Base-by-base conservation (phyloP, 2,888 invertebrate species). In the Sympetrum striolatum region DNA sequence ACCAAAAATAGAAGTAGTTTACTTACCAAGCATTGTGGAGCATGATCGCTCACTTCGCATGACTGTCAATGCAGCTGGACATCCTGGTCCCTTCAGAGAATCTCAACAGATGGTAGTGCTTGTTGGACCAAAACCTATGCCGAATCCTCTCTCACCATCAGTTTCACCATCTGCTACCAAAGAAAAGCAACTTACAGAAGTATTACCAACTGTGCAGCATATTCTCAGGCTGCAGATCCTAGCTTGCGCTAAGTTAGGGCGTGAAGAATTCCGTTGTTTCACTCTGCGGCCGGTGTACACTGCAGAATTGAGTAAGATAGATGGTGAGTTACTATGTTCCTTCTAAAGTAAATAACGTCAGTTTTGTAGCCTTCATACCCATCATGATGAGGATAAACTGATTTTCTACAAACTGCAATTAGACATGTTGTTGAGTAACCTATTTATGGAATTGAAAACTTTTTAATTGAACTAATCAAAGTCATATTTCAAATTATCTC, bases 231-330 rank as follows among this genome's bases (percentile, higher is more conserved):
- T 91, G 25, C 91, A 91, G 35, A 91, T 91, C 25, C 39, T 90
- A 44, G 82, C 91, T 12, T 53, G 90, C 81, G 81, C 86, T 12
- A 81, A 79, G 31, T 39, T 82, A 18, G 86, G 90, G 18, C 80
- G 90, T 0, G 95, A 95, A 92, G 94, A 94, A 91, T 95, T 95
- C 91, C 95, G 94, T 91, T 95, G 94, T 91, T 93, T 95, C 90
- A 92, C 94, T 60, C 91, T 95, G 90, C 94, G 95, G 91, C 95
- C 95, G 0, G 91, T 94, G 3, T 95, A 94, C 92, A 92, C 90
- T 31, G 90, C 79, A n/a, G 6, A 48, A 37, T 18, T 90, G 31
- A 53, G 14, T 14, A 31, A 35, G n/a, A 48, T 22, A 35, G 35
- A 31, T 73, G 82, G 81, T 82, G 90, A 64, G 86, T 60, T 14